Base-by-base conservation (phyloP, 2,888 invertebrate genomes). In the Campaea margaritaria region DNA sequence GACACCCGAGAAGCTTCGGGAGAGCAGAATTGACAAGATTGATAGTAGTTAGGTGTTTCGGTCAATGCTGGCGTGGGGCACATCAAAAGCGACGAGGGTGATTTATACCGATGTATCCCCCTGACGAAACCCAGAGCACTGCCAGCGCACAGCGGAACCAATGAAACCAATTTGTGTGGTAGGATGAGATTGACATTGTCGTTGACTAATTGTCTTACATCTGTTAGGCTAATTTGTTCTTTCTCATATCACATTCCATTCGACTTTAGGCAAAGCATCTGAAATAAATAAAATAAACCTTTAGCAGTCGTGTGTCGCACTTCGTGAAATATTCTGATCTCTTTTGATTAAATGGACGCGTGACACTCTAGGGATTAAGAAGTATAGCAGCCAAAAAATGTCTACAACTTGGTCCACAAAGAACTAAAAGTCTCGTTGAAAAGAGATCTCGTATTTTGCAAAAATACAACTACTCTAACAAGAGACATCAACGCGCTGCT, bases 61-160 rank as follows among this genome's bases (percentile, higher is more conserved):
- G 82, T 81, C 82, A 82, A 75, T 72, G 76, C 68, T 69, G 65
- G 74, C 68, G 67, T 72, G 75, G 76, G 79, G 78, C 76, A 85
- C 85, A 83, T 89, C 89, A 89, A 87, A 87, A 83, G 84, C 79
- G 65, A 72, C 69, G 74, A 75, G 81, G 78, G 84, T 83, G 86
- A 86, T 86, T 78, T 79, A 88, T 83, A 71, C 68, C 59, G 63
- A n/a, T 68, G 70, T 70, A 71, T 78, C 76, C 78, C 78, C 81
- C 75, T 84, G 88, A 89, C 80, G 76, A 78, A 83, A 81, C 64
- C 69, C 88, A 89, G 86, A 81, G 69, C 67, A 72, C 62, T 64
- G 65, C 68, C 64, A 64, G 62, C 63, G 70, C 64, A 71, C 74
- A 68, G 72, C 71, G 62, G 70, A 76, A 69, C 78, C 69, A 70